A percentile compares a stretch with the other conserved stretches of the same genome.
These are phyloP conservation scores for Rousettus leschenaultii DNA, from an alignment of 2,113 vertebrate genomes.

Conservation along the genomic window DNA sequence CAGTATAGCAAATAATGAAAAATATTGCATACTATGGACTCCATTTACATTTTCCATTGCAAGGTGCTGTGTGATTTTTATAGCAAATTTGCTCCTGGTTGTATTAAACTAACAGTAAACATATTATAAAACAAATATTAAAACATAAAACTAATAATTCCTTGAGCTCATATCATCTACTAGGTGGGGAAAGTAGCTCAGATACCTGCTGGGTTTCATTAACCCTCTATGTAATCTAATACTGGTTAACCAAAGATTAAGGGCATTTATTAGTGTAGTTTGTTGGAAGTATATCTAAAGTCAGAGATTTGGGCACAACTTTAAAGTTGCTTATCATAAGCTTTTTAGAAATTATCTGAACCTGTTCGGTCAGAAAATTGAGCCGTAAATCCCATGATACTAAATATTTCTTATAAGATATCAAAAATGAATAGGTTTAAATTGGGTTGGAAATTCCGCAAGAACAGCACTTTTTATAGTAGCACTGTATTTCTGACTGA, in stretches of 20 bases:
- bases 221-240: not conserved
- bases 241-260: not conserved
- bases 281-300: not conserved
- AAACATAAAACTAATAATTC: not conserved
- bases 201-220: not conserved
- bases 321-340: conserved; percentile 58
- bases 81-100: not conserved
- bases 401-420: conserved; percentile 62
- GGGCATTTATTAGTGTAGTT: not conserved
- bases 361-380: conserved; percentile 56
- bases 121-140: not conserved
- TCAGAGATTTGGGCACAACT: conserved; percentile 17
- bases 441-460: conserved; percentile 28
- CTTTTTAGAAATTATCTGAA: conserved; percentile 62
- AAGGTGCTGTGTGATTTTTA: not conserved
- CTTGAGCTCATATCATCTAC: not conserved
- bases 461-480: conserved; percentile 25
- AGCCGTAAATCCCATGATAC: conserved; percentile 59
- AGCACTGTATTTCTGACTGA: conserved; percentile 44
- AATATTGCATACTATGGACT: not conserved
- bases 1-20: not conserved
- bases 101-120: not conserved
- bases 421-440: conserved; percentile 53
- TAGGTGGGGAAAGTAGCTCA: not conserved
- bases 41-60: not conserved